A percentile compares a stretch with the other conserved stretches of the same genome.
Evolutionary conservation across 2,797 vertebrate species (phyloP).

Genomic region (Lutjanus campechanus): DNA sequence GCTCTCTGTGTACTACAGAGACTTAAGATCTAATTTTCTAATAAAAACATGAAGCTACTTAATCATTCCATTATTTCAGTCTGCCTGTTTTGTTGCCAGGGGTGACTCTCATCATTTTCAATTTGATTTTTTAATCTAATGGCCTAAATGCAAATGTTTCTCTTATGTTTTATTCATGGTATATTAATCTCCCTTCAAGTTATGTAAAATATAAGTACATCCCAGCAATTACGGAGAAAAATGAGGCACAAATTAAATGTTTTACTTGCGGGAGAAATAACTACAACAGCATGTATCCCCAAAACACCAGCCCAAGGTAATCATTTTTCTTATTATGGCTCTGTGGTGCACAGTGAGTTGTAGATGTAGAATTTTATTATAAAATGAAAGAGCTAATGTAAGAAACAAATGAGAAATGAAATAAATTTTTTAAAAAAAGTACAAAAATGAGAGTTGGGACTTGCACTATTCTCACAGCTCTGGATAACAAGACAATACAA

Average conservation of each 20-base stretch:
- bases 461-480: background rate
- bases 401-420: constrained; percentile 38
- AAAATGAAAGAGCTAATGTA: constrained; percentile 7
- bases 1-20: background rate
- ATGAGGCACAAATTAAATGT: constrained; percentile 2
- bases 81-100: background rate
- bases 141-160: background rate
- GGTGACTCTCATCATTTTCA: background rate
- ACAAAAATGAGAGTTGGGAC: constrained; percentile 35
- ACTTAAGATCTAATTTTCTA: background rate
- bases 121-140: background rate
- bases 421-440: constrained; percentile 3
- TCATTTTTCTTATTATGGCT: background rate
- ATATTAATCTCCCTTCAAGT: background rate
- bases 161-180: constrained; percentile 20
- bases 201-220: constrained; percentile 4
- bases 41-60: background rate
- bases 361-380: constrained; percentile 14
- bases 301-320: constrained; percentile 8
- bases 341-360: background rate
- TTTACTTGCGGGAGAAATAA: constrained; percentile 6
- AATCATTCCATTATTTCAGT: background rate
- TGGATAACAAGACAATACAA: constrained; percentile 36
- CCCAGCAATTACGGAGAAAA: background rate
- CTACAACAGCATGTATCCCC: background rate